These are phyloP conservation scores for Odontocerum albicorne DNA, from an alignment of 2,888 invertebrate species.

Conservation along the genomic window DNA sequence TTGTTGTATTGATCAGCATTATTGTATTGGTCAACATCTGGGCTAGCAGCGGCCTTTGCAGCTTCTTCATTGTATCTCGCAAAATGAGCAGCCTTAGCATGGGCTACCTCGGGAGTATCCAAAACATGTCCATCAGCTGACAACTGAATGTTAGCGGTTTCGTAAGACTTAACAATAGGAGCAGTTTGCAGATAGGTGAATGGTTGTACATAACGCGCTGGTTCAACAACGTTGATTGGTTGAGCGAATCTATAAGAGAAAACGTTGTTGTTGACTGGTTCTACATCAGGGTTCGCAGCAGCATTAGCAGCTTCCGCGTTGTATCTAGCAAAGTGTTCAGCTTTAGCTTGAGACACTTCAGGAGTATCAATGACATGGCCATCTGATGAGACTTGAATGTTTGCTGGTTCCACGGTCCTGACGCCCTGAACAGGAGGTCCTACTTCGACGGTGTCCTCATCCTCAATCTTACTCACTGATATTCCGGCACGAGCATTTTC, in stretches of 20 bases:
- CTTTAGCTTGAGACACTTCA: conserved; percentile 63
- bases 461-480: conserved; percentile 10
- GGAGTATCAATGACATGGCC: conserved; percentile 61
- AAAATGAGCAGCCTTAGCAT: conserved; percentile 61
- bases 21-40: conserved; percentile 11
- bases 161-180: conserved; percentile 1
- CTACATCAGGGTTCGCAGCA: conserved; percentile 3
- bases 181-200: not conserved
- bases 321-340: conserved; percentile 60
- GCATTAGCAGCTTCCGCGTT: conserved; percentile 45
- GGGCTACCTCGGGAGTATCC: conserved; percentile 64
- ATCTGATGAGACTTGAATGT: conserved; percentile 27
- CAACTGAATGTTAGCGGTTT: conserved; percentile 15
- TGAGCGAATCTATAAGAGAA: conserved; percentile 11
- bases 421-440: conserved; percentile 5
- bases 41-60: conserved; percentile 39
- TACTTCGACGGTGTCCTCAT: conserved; percentile 21
- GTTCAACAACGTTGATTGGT: conserved; percentile 22
- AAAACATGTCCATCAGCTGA: conserved; percentile 39
- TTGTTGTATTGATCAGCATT: conserved; percentile 1
- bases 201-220: not conserved
- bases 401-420: conserved; percentile 19
- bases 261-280: not conserved
- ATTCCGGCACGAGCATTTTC: conserved; percentile 41
- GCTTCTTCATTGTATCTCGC: conserved; percentile 53